Evolutionary conservation across 2,888 invertebrate genomes (phyloP).

Genomic region (Lampropteryx suffumata): DNA sequence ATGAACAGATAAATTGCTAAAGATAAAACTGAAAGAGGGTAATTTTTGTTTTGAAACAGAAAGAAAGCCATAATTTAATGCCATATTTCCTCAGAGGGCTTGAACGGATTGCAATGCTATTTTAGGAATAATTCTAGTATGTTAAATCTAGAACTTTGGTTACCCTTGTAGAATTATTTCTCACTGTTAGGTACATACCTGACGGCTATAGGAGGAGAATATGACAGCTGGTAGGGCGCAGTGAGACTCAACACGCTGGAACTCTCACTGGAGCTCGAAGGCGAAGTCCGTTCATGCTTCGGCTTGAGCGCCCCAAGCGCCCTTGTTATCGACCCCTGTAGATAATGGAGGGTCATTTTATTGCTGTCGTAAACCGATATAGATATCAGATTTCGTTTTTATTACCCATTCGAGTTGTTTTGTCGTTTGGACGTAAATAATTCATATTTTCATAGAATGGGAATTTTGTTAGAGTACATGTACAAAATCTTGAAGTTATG

Average conservation of each 20-base stretch:
- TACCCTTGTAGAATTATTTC: too few species aligned
- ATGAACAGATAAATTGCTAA: too few species aligned
- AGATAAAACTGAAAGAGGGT: too few species aligned
- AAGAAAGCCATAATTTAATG: too few species aligned
- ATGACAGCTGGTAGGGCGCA: slow-evolving; percentile 72
- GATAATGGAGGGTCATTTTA: slow-evolving; percentile 21
- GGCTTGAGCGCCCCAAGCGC: slow-evolving; percentile 87
- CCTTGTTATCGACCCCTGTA: slow-evolving; percentile 75
- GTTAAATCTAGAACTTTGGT: too few species aligned
- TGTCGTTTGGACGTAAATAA: slow-evolving; percentile 13
- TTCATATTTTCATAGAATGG: background rate
- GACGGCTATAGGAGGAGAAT: slow-evolving; percentile 80
- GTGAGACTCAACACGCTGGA: slow-evolving; percentile 82
- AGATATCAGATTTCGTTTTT: slow-evolving; percentile 24
- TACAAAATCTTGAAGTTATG: too few species aligned
- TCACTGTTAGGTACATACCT: slow-evolving; percentile 25
- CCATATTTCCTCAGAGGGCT: too few species aligned
- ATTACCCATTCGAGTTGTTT: slow-evolving; percentile 16
- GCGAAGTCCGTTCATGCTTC: slow-evolving; percentile 84
- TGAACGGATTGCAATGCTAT: too few species aligned
- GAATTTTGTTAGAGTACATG: background rate
- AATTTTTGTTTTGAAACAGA: too few species aligned
- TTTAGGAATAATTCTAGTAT: too few species aligned
- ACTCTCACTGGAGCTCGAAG: slow-evolving; percentile 86
- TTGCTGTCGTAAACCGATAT: slow-evolving; percentile 21